Evolutionary conservation across 2,797 vertebrate species (phyloP).

Genomic region (Semotilus atromaculatus): DNA sequence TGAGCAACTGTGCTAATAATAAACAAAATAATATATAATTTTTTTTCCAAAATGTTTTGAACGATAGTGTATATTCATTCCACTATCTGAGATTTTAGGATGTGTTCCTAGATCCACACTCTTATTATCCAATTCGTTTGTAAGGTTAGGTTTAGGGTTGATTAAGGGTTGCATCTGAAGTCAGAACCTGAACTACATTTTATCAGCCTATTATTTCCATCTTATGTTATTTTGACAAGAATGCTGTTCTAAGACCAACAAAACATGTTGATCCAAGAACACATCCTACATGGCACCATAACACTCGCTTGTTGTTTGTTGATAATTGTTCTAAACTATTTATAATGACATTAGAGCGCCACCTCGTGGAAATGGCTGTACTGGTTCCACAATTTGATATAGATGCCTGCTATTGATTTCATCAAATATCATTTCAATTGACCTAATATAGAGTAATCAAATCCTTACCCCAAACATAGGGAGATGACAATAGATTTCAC

Average conservation of each 20-base stretch:
- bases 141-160: not conserved
- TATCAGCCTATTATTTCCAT: not conserved
- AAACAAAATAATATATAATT: no score
- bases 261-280: conserved; percentile 2
- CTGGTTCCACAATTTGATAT: not conserved
- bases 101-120: not conserved
- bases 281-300: not conserved
- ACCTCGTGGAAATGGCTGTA: conserved; percentile 68
- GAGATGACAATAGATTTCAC: conserved; percentile 1
- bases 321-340: not conserved
- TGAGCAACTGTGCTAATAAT: not conserved
- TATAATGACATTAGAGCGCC: conserved; percentile 60
- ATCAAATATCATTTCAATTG: not conserved
- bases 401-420: not conserved
- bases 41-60: no score
- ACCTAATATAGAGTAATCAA: not conserved
- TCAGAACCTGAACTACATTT: conserved; percentile 10
- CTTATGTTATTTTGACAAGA: not conserved
- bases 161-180: not conserved
- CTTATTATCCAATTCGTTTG: not conserved
- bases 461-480: not conserved
- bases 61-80: not conserved
- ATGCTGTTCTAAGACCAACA: not conserved
- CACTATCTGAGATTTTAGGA: not conserved
- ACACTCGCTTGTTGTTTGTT: not conserved